Conservation (phyloP, 2,888 invertebrate genomes). For the Trissonchulus sp. region DNA sequence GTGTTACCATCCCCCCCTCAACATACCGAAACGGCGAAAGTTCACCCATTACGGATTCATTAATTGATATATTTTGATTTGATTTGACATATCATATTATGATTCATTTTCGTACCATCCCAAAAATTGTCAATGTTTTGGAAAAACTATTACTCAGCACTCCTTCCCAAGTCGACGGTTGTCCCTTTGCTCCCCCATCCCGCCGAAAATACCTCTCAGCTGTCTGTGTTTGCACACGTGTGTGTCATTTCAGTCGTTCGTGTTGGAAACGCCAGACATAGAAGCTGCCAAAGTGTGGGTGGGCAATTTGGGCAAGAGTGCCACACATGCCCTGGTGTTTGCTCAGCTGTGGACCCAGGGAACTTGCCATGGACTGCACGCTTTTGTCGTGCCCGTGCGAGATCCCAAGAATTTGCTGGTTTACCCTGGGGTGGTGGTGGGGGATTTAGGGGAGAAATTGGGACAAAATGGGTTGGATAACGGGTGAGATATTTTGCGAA, state of each 20-base stretch:
- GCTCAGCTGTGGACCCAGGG: constrained; percentile 78
- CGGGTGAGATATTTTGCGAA: constrained; percentile 65
- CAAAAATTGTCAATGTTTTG: no score
- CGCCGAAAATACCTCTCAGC: no score
- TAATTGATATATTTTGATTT: no score
- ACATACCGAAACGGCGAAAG: no score
- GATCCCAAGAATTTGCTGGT: constrained; percentile 67
- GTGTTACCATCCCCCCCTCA: no score
- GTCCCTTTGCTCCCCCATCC: no score
- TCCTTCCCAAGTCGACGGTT: no score
- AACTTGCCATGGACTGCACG: constrained; percentile 67
- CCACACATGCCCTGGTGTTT: constrained; percentile 78
- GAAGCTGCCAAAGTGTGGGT: constrained; percentile 79
- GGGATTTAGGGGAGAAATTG: constrained; percentile 86
- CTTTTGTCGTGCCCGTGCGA: constrained; percentile 78
- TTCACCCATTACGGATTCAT: no score
- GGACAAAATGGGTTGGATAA: constrained; percentile 88
- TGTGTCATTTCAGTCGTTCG: constrained; percentile 61
- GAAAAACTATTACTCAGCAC: no score
- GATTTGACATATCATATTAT: no score
- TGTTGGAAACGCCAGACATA: constrained; percentile 69
- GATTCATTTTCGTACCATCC: no score
- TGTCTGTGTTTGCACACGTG: no score
- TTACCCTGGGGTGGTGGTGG: constrained; percentile 66
- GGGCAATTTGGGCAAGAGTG: constrained; percentile 66